phyloP scores from a whole-genome alignment of 2,113 vertebrate genomes.

The Suricata suricatta region DNA sequence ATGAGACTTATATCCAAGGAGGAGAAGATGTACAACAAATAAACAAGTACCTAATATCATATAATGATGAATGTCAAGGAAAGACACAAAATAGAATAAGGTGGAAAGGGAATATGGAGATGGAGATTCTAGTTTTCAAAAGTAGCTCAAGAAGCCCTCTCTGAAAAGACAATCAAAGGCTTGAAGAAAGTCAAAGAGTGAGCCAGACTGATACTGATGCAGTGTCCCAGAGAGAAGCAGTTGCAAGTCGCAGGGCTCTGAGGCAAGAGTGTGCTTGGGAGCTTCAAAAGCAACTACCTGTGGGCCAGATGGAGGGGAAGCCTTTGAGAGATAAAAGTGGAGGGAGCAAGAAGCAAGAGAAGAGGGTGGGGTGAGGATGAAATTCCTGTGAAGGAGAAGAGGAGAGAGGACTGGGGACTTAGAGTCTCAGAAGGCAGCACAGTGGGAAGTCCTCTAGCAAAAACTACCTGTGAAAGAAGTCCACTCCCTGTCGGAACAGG shows the following conservation, averaged over 20 bases:
- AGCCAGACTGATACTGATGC: neutral
- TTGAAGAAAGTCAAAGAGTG: neutral
- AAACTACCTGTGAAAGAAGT: neutral
- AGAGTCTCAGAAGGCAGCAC: neutral
- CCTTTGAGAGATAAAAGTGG: neutral
- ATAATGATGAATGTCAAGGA: neutral
- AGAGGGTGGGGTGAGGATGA: neutral
- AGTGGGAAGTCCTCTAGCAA: neutral
- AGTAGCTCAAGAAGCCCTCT: neutral
- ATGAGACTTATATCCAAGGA: neutral
- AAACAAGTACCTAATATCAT: neutral
- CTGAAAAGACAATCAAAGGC: neutral
- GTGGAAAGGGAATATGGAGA: neutral
- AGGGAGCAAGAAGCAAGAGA: neutral
- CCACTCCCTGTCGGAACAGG: neutral
- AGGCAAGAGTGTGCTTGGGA: neutral
- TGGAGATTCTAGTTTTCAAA: neutral
- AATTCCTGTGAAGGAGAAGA: neutral
- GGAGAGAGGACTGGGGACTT: neutral
- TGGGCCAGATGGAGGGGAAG: neutral
- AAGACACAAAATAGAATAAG: neutral
- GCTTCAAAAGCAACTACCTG: neutral
- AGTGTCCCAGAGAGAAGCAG: neutral
- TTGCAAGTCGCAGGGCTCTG: neutral
- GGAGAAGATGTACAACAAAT: neutral